Conservation (phyloP, 2,888 invertebrate species). For the Blastobasis lacticolella region DNA sequence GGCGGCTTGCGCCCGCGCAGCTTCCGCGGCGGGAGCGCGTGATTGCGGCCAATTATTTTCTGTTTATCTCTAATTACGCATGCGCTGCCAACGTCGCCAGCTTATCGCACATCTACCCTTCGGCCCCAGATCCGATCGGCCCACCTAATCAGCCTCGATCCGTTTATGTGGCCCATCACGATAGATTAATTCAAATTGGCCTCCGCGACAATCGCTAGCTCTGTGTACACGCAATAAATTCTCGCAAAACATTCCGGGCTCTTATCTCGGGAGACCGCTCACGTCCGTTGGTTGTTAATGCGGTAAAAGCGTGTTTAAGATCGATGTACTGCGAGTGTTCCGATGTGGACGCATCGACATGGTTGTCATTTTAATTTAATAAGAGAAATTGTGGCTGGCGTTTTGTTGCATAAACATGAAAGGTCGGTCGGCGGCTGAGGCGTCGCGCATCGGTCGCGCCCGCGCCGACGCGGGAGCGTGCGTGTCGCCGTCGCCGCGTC, state of each 20-base stretch:
- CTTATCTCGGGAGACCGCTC: background rate
- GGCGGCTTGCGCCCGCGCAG: background rate
- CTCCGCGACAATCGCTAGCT: constrained; percentile 21
- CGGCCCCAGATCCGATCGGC: constrained; percentile 66
- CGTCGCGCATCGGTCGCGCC: constrained; percentile 3
- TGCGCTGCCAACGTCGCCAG: constrained; percentile 64
- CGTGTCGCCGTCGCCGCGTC: constrained; percentile 38
- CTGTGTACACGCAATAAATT: constrained; percentile 7
- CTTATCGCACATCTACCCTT: constrained; percentile 69
- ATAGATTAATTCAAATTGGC: constrained; percentile 36
- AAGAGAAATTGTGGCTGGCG: constrained; percentile 33
- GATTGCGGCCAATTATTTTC: constrained; percentile 73
- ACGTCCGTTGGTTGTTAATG: background rate
- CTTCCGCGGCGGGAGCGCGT: constrained; percentile 49
- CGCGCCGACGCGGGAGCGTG: constrained; percentile 38
- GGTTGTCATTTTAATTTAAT: constrained; percentile 39
- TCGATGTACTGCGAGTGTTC: background rate
- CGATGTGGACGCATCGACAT: constrained; percentile 3
- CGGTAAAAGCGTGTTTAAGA: constrained; percentile 5
- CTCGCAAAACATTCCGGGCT: background rate
- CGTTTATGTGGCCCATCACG: constrained; percentile 58
- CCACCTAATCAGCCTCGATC: constrained; percentile 63
- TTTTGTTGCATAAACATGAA: constrained; percentile 34
- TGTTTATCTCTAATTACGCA: constrained; percentile 74
- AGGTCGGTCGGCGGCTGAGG: constrained; percentile 27